These are phyloP conservation scores for Pachypeltis micranthus DNA, from an alignment of 1,140 invertebrate genomes.

Conservation along the genomic window DNA sequence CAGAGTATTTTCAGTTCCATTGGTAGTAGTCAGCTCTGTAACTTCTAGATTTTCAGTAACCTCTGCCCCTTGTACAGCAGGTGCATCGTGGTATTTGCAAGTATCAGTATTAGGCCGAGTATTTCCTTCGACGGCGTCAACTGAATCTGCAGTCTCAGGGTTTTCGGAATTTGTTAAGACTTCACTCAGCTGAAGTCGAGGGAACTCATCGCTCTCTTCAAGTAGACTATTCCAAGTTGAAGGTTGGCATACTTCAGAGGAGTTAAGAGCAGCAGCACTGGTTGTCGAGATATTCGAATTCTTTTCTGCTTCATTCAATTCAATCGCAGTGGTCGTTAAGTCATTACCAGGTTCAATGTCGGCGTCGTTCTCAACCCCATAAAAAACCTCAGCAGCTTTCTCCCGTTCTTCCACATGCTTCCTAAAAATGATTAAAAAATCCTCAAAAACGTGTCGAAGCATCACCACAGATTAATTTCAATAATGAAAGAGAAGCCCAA, in stretches of 20 bases:
- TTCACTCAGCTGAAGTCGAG: background rate
- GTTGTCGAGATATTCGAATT: conserved; percentile 6
- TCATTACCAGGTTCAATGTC: too few relatives aligned
- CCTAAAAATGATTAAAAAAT: conserved; percentile 36
- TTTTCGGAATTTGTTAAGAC: background rate
- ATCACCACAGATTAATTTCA: too few relatives aligned
- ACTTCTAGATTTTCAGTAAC: conserved; percentile 15
- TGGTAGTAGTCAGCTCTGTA: too few relatives aligned
- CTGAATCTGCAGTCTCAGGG: background rate
- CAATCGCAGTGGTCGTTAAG: too few relatives aligned
- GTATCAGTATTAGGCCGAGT: background rate
- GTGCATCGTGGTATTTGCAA: background rate
- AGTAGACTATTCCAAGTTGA: too few relatives aligned
- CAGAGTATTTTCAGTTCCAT: background rate
- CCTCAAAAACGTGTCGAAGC: too few relatives aligned
- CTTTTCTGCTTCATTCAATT: background rate
- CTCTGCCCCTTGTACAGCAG: background rate
- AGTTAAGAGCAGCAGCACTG: too few relatives aligned
- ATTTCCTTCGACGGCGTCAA: background rate
- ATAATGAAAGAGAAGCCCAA: too few relatives aligned
- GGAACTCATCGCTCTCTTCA: conserved; percentile 18
- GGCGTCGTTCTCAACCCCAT: conserved; percentile 44
- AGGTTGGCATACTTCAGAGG: too few relatives aligned
- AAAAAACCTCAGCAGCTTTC: conserved; percentile 46
- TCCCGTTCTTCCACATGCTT: conserved; percentile 41